Conservation (phyloP, 2,797 vertebrate species). For the Etheostoma nigrum region DNA sequence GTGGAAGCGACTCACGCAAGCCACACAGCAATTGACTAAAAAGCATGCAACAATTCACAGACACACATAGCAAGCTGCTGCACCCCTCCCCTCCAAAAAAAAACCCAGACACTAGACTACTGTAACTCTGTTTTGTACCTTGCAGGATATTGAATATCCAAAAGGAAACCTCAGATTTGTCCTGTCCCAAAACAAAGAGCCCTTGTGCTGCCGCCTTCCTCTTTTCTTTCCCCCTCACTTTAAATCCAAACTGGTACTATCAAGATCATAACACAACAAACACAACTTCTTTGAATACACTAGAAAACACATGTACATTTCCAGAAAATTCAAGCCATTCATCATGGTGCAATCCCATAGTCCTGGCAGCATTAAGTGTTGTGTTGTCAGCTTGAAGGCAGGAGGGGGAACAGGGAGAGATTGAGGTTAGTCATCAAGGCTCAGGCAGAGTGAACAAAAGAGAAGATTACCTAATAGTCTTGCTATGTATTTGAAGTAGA, state of each 20-base stretch:
- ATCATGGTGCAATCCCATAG: slow-evolving; percentile 45
- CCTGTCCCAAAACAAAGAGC: slow-evolving; percentile 80
- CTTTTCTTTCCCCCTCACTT: slow-evolving; percentile 39
- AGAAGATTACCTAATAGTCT: slow-evolving; percentile 91
- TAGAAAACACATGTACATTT: slow-evolving; percentile 45
- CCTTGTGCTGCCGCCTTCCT: slow-evolving; percentile 67
- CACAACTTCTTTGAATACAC: slow-evolving; percentile 26
- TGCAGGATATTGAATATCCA: slow-evolving; percentile 84
- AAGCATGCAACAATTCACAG: slow-evolving; percentile 75
- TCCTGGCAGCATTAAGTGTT: slow-evolving; percentile 62
- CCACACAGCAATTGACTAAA: slow-evolving; percentile 70
- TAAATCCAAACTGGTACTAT: slow-evolving; percentile 48
- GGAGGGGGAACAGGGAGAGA: slow-evolving; percentile 70
- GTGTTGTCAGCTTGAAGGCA: slow-evolving; percentile 65
- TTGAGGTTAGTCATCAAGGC: slow-evolving; percentile 79
- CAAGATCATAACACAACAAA: slow-evolving; percentile 62
- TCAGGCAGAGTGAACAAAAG: slow-evolving; percentile 84
- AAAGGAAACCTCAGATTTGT: slow-evolving; percentile 84
- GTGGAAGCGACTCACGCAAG: slow-evolving; percentile 74
- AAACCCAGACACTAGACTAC: slow-evolving; percentile 76
- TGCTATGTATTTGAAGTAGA: slow-evolving; percentile 91
- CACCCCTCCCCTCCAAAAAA: slow-evolving; percentile 23
- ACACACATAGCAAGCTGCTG: slow-evolving; percentile 59
- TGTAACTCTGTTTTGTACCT: slow-evolving; percentile 79
- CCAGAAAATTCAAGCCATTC: slow-evolving; percentile 51